These are phyloP conservation scores for Holothuria leucospilota DNA, from an alignment of 53 echinoderm and acorn worm genomes.

Conservation along the genomic window DNA sequence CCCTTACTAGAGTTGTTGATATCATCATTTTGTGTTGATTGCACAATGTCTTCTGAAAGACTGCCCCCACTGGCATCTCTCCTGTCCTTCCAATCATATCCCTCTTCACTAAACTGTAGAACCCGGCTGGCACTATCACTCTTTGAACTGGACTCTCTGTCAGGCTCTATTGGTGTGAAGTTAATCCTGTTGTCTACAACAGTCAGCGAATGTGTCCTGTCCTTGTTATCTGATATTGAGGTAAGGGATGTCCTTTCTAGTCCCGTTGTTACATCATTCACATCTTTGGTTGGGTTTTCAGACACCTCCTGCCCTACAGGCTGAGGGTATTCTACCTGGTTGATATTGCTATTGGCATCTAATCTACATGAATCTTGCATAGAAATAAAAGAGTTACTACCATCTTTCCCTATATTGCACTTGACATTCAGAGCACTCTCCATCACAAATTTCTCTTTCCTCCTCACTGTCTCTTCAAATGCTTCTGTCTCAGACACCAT, in stretches of 20 bases:
- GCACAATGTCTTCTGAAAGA: constrained; percentile 50
- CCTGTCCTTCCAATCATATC: background rate
- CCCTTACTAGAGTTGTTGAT: background rate
- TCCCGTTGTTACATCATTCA: background rate
- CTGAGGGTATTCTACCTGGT: background rate
- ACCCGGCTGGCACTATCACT: background rate
- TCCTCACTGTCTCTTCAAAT: constrained; percentile 78
- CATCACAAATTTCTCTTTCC: constrained; percentile 44
- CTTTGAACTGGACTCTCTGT: background rate
- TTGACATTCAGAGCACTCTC: constrained; percentile 38
- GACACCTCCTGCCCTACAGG: too few species aligned
- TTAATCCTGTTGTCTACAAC: background rate
- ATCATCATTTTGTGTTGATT: background rate
- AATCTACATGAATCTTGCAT: constrained; percentile 56
- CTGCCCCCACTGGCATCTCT: background rate
- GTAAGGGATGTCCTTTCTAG: background rate
- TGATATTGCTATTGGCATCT: constrained; percentile 53
- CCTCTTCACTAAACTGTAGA: constrained; percentile 11
- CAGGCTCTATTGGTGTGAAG: constrained; percentile 21
- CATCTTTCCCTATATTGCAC: constrained; percentile 47
- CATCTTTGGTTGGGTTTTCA: background rate
- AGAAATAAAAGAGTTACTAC: constrained; percentile 52
- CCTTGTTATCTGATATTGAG: background rate
- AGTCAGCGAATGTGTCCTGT: background rate
- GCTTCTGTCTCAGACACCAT: constrained; percentile 95